phyloP scores from a whole-genome alignment of 2,888 invertebrate genomes.

The Tachina fera region DNA sequence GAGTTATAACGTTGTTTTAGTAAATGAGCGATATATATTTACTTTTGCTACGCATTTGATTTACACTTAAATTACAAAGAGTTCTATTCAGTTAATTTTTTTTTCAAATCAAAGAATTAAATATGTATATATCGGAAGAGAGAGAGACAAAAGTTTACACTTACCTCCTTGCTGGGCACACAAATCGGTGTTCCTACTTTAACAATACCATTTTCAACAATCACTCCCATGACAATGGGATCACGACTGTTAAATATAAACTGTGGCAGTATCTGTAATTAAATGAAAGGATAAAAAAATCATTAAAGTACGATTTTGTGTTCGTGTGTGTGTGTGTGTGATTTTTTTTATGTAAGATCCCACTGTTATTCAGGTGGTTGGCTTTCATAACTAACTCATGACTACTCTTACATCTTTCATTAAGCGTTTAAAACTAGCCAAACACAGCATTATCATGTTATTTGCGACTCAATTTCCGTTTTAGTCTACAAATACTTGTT shows the following conservation, averaged over 20 bases:
- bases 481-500: conserved; percentile 36
- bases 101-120: conserved; percentile 7
- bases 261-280: conserved; percentile 88
- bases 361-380: conserved; percentile 24
- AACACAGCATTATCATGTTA: conserved; percentile 51
- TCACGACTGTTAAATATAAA: conserved; percentile 99
- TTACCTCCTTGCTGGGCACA: conserved; percentile 97
- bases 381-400: conserved; percentile 14
- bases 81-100: conserved; percentile 22
- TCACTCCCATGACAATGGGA: conserved; percentile 98
- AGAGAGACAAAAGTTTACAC: conserved; percentile 74
- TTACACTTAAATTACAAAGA: conserved; percentile 26
- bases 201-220: conserved; percentile 96
- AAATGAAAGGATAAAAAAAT: conserved; percentile 5
- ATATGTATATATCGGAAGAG: background rate
- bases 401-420: conserved; percentile 13
- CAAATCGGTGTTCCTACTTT: conserved; percentile 99
- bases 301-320: background rate
- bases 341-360: conserved; percentile 1
- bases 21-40: background rate
- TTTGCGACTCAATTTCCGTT: conserved; percentile 77
- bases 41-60: conserved; percentile 19
- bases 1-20: too few relatives aligned
- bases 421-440: conserved; percentile 30
- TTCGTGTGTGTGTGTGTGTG: background rate